Base-by-base conservation (phyloP, 2,888 invertebrate genomes). In the Laspeyria flexula region DNA sequence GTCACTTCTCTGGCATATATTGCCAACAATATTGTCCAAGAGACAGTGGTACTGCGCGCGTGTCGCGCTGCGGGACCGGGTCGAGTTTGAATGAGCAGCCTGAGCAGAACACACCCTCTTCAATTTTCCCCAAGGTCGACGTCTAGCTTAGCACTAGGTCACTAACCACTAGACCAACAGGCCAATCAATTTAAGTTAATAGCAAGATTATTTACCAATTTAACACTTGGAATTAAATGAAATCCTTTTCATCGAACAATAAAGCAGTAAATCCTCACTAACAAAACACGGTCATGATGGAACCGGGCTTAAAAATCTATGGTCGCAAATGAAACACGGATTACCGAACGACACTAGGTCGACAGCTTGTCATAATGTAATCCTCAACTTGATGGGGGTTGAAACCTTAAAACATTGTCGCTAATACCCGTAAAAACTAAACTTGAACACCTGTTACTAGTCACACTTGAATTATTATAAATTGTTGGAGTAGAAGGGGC, bases 351-450 rank as follows among this genome's bases (percentile, higher is more conserved):
- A 53, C 53, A 55, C 49, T 46, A 51, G 60, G 51, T 51, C 47
- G 67, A 67, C 70, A 65, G 35, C 18, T 52, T 67, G 70, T 65
- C 70, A 65, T 60, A 70, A 56, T 29, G 41, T 70, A 70, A 70
- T 59, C 70, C 54, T 33, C 42, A 10, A 27, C 40, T 50, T 70
- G 68, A 70, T 43, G 55, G 23, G 51, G 69, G 69, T 70, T 38
- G 50, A 50, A 42, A 52, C 55, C 60, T 51, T 55, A 47, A 68
- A 69, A 60, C 47, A 56, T 51, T 58, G 15, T 35, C 46, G 39
- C 13, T 59, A 64, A 69, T 57, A 40, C 67, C 50, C 43, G 57
- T 55, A 66, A 66, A 66, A 66, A 66, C 67, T 66, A 55, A 35
- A 53, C 9, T 5, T 34, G 9, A 31, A 55, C 65, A 65, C 67